Evolutionary conservation across 2,797 vertebrate genomes (phyloP).

Genomic region (Paratrypauchen microcephalus): DNA sequence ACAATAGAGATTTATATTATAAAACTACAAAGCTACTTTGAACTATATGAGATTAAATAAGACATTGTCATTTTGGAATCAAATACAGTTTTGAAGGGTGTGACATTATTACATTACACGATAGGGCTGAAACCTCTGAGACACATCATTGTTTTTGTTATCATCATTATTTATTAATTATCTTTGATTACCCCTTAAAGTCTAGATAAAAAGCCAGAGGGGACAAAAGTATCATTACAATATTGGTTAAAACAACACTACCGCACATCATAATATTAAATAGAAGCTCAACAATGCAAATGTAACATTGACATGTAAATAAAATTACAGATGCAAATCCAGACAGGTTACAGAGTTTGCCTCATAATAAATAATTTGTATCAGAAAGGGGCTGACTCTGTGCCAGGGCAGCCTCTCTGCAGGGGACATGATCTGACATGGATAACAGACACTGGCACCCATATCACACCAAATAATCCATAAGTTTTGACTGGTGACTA

Average conservation of each 20-base stretch:
- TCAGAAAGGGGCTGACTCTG: constrained; percentile 20
- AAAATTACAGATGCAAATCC: neutral
- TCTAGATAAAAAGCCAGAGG: neutral
- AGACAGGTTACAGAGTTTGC: constrained; percentile 9
- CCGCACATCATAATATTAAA: neutral
- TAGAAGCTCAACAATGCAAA: neutral
- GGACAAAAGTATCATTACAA: neutral
- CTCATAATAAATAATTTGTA: constrained; percentile 4
- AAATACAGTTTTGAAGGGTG: neutral
- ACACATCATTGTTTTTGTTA: neutral
- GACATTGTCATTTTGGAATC: neutral
- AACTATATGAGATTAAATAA: neutral
- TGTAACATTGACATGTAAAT: neutral
- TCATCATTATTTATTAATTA: neutral
- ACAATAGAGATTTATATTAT: neutral
- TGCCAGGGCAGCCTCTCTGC: constrained; percentile 40
- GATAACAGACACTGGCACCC: constrained; percentile 24
- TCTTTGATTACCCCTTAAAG: neutral
- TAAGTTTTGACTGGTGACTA: constrained; percentile 1
- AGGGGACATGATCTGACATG: constrained; percentile 31
- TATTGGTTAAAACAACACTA: neutral
- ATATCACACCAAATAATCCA: constrained; percentile 15
- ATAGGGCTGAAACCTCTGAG: neutral
- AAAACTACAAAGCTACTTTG: neutral
- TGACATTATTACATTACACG: neutral